These are phyloP conservation scores for Cydia pomonella DNA, from an alignment of 1,140 invertebrate genomes.

Conservation along the genomic window DNA sequence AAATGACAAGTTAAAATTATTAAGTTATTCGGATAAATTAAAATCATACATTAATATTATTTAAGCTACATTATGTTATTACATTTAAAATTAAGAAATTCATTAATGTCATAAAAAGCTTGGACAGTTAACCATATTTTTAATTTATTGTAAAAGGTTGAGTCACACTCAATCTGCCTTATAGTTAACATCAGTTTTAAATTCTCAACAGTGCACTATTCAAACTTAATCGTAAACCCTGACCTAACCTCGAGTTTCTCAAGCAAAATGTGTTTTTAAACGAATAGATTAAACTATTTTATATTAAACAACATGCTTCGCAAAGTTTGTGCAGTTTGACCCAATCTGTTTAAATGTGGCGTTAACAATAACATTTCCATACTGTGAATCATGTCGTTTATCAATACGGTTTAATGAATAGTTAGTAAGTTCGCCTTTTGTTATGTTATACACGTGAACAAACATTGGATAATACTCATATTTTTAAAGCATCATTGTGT, in stretches of 20 bases:
- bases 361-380: slow-evolving; percentile 19
- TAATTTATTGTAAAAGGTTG: too few relatives aligned
- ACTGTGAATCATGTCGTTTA: slow-evolving; percentile 25
- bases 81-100: too few relatives aligned
- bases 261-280: background rate
- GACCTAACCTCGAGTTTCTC: background rate
- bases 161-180: too few relatives aligned
- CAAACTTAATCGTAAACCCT: background rate
- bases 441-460: slow-evolving; percentile 15
- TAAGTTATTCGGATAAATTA: too few relatives aligned
- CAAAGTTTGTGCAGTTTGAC: background rate
- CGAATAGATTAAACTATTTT: background rate
- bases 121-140: too few relatives aligned
- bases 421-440: slow-evolving; percentile 6
- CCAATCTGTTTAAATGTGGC: background rate
- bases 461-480: slow-evolving; percentile 16
- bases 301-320: background rate
- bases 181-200: background rate
- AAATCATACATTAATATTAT: too few relatives aligned
- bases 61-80: too few relatives aligned
- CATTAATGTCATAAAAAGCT: too few relatives aligned
- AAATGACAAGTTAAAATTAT: too few relatives aligned
- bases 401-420: slow-evolving; percentile 27
- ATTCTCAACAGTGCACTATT: background rate
- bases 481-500: background rate